A percentile compares a stretch with the other conserved stretches of the same genome.
phyloP scores from a whole-genome alignment of 2,797 vertebrate genomes.

The Xerus rutilus region DNA sequence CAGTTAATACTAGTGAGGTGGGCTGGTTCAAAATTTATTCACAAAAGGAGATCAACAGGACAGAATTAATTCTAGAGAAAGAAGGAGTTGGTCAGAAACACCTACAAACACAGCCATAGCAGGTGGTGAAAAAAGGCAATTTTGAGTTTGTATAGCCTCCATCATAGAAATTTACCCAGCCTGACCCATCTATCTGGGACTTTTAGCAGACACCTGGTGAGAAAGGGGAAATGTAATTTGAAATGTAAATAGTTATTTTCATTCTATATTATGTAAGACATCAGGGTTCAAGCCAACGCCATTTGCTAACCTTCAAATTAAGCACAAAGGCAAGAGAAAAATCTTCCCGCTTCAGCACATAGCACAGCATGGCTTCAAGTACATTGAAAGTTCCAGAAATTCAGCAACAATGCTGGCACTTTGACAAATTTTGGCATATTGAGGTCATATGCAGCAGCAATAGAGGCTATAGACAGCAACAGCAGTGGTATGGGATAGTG shows the following conservation, averaged over 20 bases:
- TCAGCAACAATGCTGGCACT: neutral
- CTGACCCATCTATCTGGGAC: neutral
- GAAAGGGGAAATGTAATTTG: neutral
- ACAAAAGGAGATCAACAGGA: neutral
- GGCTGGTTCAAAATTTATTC: neutral
- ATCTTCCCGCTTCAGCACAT: neutral
- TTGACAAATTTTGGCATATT: neutral
- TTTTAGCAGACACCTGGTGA: neutral
- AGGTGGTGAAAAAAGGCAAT: neutral
- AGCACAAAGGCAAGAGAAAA: neutral
- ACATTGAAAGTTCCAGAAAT: neutral
- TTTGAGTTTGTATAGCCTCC: neutral
- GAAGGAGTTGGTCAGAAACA: neutral
- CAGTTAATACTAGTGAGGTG: neutral
- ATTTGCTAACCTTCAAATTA: constrained; percentile 15
- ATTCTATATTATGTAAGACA: neutral
- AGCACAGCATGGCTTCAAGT: neutral
- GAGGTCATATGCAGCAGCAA: too few species aligned
- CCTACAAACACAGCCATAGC: neutral
- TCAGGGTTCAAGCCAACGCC: neutral
- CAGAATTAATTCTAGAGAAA: constrained; percentile 23
- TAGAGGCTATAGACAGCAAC: neutral
- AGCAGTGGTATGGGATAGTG: neutral
- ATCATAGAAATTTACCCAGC: constrained; percentile 1
- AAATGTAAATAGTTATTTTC: constrained; percentile 32